Evolutionary conservation across 2,888 invertebrate genomes (phyloP).

Genomic region (Eremobia ochroleuca): DNA sequence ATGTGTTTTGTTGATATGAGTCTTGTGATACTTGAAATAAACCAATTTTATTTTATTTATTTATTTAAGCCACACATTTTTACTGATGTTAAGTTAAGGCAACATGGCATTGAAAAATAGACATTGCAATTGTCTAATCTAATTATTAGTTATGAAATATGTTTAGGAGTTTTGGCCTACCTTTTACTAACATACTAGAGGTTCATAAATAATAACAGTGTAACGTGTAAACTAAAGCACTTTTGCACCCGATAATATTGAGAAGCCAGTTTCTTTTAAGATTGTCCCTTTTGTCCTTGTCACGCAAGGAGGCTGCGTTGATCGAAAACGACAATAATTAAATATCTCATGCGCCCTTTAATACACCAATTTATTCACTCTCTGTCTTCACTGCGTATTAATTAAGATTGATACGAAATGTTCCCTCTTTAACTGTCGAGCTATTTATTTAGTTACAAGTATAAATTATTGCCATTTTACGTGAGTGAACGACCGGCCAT

Average conservation of each 20-base stretch:
- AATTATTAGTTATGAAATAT: not conserved
- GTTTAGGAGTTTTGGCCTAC: not conserved
- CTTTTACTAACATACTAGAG: not conserved
- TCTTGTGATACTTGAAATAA: no score
- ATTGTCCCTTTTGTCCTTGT: slow-evolving; percentile 81
- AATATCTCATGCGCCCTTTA: slow-evolving; percentile 88
- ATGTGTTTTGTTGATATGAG: no score
- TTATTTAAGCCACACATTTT: not conserved
- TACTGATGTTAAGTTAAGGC: not conserved
- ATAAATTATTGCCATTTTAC: slow-evolving; percentile 75
- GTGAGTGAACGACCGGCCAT: slow-evolving; percentile 73
- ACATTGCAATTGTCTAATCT: not conserved
- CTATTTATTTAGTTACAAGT: slow-evolving; percentile 73
- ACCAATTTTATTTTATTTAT: no score
- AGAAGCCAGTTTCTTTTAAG: slow-evolving; percentile 75
- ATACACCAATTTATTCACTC: slow-evolving; percentile 88
- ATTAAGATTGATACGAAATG: slow-evolving; percentile 88
- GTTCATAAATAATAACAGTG: not conserved
- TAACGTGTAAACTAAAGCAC: slow-evolving; percentile 27
- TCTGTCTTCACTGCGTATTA: slow-evolving; percentile 81
- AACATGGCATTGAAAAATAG: not conserved
- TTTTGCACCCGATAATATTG: slow-evolving; percentile 70
- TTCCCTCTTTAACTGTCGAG: slow-evolving; percentile 76
- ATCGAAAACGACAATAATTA: slow-evolving; percentile 88
- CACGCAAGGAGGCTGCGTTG: slow-evolving; percentile 85